Conservation (phyloP, 37 sponge, comb jelly and placozoan species). For the Cliona cf. orientalis region DNA sequence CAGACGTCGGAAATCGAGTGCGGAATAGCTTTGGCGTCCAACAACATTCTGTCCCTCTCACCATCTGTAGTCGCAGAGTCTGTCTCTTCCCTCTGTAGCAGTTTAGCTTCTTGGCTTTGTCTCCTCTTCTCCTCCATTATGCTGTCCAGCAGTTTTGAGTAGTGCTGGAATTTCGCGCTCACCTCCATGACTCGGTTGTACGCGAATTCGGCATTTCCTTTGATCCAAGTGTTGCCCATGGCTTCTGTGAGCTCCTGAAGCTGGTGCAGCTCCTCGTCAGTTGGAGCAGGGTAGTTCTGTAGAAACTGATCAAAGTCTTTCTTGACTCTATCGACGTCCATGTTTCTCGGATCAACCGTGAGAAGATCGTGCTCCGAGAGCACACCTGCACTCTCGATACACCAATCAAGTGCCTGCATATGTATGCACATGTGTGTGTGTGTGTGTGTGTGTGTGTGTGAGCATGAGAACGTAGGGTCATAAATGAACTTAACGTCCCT, state of each 20-base stretch:
- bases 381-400: slow-evolving; percentile 46
- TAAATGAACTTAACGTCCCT: too few species aligned
- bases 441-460: too few species aligned
- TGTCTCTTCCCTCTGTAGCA: too few species aligned
- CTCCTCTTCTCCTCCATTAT: slow-evolving; percentile 20
- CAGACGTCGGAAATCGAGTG: too few species aligned
- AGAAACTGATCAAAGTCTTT: slow-evolving; percentile 51
- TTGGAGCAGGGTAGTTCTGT: slow-evolving; percentile 22
- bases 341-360: neutral
- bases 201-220: slow-evolving; percentile 69
- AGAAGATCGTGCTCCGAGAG: slow-evolving; percentile 40
- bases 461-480: too few species aligned
- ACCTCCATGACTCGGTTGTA: slow-evolving; percentile 68
- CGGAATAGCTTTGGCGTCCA: too few species aligned
- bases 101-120: neutral
- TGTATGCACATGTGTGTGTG: too few species aligned
- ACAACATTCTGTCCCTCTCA: neutral
- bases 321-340: slow-evolving; percentile 17
- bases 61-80: neutral
- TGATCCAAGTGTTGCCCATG: slow-evolving; percentile 16
- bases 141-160: slow-evolving; percentile 36
- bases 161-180: slow-evolving; percentile 35
- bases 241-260: slow-evolving; percentile 50
- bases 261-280: slow-evolving; percentile 30
- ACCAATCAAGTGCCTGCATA: slow-evolving; percentile 73